Percentiles rank a stretch among this genome's conserved stretches.
Evolutionary conservation across 2,797 vertebrate genomes (phyloP).

Genomic region (Catostomus latipinnis): DNA sequence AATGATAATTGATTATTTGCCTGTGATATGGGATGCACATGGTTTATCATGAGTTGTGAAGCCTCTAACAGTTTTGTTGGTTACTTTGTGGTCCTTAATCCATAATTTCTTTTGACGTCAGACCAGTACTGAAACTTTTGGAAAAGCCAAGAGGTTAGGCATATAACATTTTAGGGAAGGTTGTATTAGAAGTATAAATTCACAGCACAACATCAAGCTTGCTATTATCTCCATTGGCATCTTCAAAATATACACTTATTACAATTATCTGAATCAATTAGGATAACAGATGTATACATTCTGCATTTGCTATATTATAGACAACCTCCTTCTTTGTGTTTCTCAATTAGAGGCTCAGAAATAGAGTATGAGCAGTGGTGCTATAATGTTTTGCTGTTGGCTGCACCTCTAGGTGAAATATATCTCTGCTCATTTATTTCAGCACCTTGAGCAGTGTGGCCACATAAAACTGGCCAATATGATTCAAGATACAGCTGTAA

Average conservation of each 20-base stretch:
- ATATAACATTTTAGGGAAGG: neutral
- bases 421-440: conserved; percentile 75
- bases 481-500: conserved; percentile 75
- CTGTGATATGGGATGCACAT: neutral
- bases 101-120: conserved; percentile 31
- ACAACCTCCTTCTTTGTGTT: conserved; percentile 18
- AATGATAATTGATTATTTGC: conserved; percentile 65
- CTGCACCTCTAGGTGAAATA: conserved; percentile 73
- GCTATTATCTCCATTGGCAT: neutral
- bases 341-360: conserved; percentile 4
- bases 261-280: neutral
- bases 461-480: conserved; percentile 71
- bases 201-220: neutral
- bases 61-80: conserved; percentile 14
- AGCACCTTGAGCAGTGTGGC: conserved; percentile 64
- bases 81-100: conserved; percentile 12
- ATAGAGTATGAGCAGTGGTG: conserved; percentile 31
- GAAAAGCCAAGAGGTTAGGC: neutral
- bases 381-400: conserved; percentile 68
- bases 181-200: neutral
- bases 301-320: neutral
- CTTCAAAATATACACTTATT: neutral
- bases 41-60: conserved; percentile 14
- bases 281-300: neutral
- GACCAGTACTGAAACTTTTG: neutral